Evolutionary conservation across 2,797 vertebrate genomes (phyloP).

Genomic region (Micrastur ruficollis): DNA sequence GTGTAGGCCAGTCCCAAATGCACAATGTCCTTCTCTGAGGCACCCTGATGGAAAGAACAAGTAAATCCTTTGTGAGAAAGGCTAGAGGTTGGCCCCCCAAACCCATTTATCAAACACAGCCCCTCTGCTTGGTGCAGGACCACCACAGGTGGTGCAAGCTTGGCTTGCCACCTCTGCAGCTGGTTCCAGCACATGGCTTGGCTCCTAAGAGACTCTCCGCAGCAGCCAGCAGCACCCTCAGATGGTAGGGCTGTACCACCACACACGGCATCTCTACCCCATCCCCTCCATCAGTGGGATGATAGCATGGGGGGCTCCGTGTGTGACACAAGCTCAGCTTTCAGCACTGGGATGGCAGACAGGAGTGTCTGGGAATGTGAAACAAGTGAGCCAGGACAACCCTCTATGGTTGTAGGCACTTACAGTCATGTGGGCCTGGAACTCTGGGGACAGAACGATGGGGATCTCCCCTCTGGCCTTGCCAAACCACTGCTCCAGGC

Average conservation of each 20-base stretch:
- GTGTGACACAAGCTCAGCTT: not conserved
- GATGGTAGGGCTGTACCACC: not conserved
- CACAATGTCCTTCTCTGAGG: slow-evolving; percentile 68
- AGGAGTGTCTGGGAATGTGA: not conserved
- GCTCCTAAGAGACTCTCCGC: not conserved
- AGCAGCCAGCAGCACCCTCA: not conserved
- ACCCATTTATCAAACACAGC: not conserved
- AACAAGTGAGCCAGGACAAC: not conserved
- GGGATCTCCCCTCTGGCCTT: not conserved
- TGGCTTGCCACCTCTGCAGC: not conserved
- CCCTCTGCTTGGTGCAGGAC: not conserved
- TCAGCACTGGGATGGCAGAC: not conserved
- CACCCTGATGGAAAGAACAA: not conserved
- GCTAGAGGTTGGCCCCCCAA: not conserved
- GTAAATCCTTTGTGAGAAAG: not conserved
- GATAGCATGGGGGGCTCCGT: too few species aligned
- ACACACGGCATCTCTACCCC: not conserved
- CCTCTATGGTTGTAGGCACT: not conserved
- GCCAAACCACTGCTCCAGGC: not conserved
- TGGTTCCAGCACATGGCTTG: not conserved
- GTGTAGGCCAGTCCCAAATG: slow-evolving; percentile 83
- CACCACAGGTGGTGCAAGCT: not conserved
- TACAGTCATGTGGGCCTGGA: not conserved
- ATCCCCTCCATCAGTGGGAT: not conserved
- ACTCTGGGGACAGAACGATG: not conserved